Evolutionary conservation across 2,113 vertebrate genomes (phyloP).

Genomic region (Epinephelus cyanopodus): DNA sequence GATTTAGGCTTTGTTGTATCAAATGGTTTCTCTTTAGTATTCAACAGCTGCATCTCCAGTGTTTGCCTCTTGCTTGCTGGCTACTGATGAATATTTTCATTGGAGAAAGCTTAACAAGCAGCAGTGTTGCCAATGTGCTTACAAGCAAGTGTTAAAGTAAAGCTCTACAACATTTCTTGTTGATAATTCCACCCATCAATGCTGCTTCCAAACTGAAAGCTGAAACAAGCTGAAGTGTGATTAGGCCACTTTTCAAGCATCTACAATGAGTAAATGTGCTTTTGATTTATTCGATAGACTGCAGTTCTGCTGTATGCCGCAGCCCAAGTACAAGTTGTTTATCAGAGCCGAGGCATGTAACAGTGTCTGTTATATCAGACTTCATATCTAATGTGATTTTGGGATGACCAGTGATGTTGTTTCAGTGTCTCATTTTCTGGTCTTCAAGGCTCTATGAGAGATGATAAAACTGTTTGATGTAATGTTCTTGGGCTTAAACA

Average conservation of each 20-base stretch:
- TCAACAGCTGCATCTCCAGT: slow-evolving; percentile 47
- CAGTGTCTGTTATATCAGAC: too few relatives aligned
- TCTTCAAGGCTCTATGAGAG: background rate
- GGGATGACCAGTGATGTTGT: background rate
- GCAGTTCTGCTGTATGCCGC: background rate
- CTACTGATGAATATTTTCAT: slow-evolving; percentile 51
- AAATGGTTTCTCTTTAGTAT: slow-evolving; percentile 63
- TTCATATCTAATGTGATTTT: background rate
- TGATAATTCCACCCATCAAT: slow-evolving; percentile 54
- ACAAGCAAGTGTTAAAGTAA: slow-evolving; percentile 52
- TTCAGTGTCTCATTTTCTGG: background rate
- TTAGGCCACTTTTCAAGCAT: slow-evolving; percentile 31
- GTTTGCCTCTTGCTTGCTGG: slow-evolving; percentile 36
- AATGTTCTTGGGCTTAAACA: background rate
- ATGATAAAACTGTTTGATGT: background rate
- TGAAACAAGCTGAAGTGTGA: slow-evolving; percentile 19
- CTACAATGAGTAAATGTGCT: slow-evolving; percentile 18
- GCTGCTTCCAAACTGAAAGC: slow-evolving; percentile 29
- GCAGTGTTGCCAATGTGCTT: slow-evolving; percentile 52
- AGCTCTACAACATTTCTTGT: slow-evolving; percentile 34
- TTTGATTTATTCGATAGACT: background rate
- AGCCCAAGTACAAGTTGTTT: background rate
- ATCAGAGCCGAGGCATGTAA: background rate
- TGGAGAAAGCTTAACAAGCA: slow-evolving; percentile 59
- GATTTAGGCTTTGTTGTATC: slow-evolving; percentile 60